Percentiles rank a stretch among this genome's conserved stretches.
Evolutionary conservation across 2,888 invertebrate genomes (phyloP).

Genomic region (Pammene aurita): DNA sequence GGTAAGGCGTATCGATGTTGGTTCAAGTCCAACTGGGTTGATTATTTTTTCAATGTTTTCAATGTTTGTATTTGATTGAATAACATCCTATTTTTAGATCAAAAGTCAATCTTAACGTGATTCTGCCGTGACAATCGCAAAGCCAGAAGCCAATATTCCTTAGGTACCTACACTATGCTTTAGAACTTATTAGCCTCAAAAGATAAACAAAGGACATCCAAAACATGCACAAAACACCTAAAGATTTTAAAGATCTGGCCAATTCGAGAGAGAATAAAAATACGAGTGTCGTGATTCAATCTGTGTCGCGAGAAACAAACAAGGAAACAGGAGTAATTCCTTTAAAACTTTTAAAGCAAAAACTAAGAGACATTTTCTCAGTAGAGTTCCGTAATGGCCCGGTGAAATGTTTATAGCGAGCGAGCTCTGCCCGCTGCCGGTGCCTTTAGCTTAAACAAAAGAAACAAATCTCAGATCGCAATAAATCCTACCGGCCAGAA

Average conservation of each 20-base stretch:
- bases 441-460: conserved; percentile 44
- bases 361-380: conserved; percentile 67
- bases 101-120: conserved; percentile 21
- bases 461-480: conserved; percentile 72
- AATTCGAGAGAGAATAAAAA: conserved; percentile 23
- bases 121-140: conserved; percentile 4
- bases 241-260: conserved; percentile 25
- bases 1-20: no score
- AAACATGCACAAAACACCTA: conserved; percentile 23
- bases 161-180: conserved; percentile 14
- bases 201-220: conserved; percentile 6
- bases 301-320: conserved; percentile 52
- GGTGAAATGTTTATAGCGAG: conserved; percentile 74
- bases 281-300: conserved; percentile 45
- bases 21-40: no score
- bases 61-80: no score
- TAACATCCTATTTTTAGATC: conserved; percentile 17
- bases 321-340: conserved; percentile 63
- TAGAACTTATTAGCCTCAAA: conserved; percentile 34
- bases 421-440: conserved; percentile 24
- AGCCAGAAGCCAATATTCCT: conserved; percentile 26
- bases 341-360: conserved; percentile 67
- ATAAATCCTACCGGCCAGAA: conserved; percentile 64
- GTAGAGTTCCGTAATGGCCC: conserved; percentile 66
- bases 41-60: no score